Conservation (phyloP, 2,888 invertebrate species). For the Dascillus cervinus region DNA sequence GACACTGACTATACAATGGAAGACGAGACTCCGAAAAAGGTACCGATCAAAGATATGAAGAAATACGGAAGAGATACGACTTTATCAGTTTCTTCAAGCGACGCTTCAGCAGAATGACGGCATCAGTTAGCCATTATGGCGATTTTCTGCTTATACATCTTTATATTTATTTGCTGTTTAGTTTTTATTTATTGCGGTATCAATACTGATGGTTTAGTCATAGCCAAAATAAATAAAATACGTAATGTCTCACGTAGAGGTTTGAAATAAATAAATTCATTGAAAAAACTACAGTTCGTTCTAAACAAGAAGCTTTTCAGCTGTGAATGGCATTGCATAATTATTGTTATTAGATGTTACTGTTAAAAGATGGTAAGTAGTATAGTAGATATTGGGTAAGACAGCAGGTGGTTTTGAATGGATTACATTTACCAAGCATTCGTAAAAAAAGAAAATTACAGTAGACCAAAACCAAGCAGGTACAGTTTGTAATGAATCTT, state of each 20-base stretch:
- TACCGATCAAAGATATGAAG: constrained; percentile 8
- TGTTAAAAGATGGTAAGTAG: too few relatives aligned
- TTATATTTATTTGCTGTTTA: constrained; percentile 49
- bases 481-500: too few relatives aligned
- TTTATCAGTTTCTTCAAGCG: constrained; percentile 20
- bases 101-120: constrained; percentile 46
- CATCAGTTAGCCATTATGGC: constrained; percentile 50
- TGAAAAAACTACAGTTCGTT: too few relatives aligned
- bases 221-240: constrained; percentile 37
- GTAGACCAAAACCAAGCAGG: too few relatives aligned
- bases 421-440: too few relatives aligned
- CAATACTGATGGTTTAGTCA: constrained; percentile 46
- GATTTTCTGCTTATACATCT: constrained; percentile 48
- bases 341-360: too few relatives aligned
- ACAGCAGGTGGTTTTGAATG: too few relatives aligned
- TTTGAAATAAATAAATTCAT: too few relatives aligned
- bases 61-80: constrained; percentile 9
- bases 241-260: constrained; percentile 1
- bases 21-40: constrained; percentile 17
- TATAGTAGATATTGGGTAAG: too few relatives aligned
- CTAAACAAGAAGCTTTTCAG: too few relatives aligned
- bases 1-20: constrained; percentile 7
- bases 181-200: constrained; percentile 52
- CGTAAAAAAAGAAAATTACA: too few relatives aligned
- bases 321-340: too few relatives aligned